phyloP scores from a whole-genome alignment of 64 coral and sea anemone species.

The Stichodactyla helianthus region DNA sequence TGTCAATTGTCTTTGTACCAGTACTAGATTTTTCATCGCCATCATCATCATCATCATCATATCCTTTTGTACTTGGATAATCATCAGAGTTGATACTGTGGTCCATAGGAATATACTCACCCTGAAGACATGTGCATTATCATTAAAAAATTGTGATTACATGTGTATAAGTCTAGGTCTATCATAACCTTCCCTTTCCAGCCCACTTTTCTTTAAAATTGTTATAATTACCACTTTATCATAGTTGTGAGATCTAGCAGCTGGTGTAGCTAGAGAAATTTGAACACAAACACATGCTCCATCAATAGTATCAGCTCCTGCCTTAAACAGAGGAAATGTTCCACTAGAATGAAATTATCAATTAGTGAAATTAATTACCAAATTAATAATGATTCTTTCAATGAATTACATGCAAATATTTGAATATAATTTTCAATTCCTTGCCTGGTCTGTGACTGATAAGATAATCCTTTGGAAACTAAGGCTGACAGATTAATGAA shows the following conservation, averaged over 20 bases:
- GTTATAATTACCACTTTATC: neutral
- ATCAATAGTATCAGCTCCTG: conserved; percentile 62
- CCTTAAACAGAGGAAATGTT: conserved; percentile 69
- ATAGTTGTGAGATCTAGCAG: neutral
- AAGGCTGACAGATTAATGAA: conserved; percentile 80
- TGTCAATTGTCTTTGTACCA: neutral
- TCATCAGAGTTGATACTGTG: neutral
- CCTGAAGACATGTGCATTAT: neutral
- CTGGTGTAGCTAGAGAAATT: conserved; percentile 36
- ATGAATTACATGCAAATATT: no score
- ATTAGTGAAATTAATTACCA: neutral
- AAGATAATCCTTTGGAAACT: conserved; percentile 25
- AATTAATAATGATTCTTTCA: neutral
- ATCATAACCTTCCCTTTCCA: no score
- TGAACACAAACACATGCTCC: conserved; percentile 79
- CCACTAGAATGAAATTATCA: conserved; percentile 48
- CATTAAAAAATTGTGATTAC: neutral
- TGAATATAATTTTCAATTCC: no score
- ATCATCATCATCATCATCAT: neutral
- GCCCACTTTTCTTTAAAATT: no score
- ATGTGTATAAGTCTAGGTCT: no score
- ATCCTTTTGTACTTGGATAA: conserved; percentile 12
- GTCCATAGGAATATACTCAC: neutral
- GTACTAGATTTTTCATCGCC: neutral
- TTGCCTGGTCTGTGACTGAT: conserved; percentile 51